Evolutionary conservation across 2,113 vertebrate species (phyloP), one percentile per base, ranked within the genome.

Genomic region (Ceyx margarethae): DNA sequence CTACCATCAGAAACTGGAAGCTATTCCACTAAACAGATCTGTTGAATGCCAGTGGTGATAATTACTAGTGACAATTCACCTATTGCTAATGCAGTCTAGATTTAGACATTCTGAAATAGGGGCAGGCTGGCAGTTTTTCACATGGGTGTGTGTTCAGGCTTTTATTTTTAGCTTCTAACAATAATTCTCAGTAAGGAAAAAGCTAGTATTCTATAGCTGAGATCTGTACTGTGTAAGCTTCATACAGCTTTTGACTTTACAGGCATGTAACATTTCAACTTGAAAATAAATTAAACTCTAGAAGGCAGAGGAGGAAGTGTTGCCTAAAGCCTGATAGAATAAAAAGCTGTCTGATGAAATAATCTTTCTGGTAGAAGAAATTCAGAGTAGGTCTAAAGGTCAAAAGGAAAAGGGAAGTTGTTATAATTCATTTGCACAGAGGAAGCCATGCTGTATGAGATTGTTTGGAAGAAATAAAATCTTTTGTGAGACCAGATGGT

Each of bases 21-120:
- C 91, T 82, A 10, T 82, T 92, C 46, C 51, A 85, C 82, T 81
- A 91, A 91, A 91, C 81, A 87, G 82, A 75, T 85, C 80, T 87
- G n/a, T 28, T 10, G 16, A 83, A 90, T 81, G 64, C n/a, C 79
- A 91, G 56, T 71, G 79, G 93, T 74, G 75, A 74, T 88, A 95
- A 96, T 95, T 83, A 89, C 85, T 83, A 64, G 65, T 85, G 87
- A 94, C 93, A 89, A 94, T 69, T 95, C 95, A 95, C 64, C 1
- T 0, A 58, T 68, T 95, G 75, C 64, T 93, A 94, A 90, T 83
- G 79, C 3, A 2, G 35, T 78, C 85, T 88, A 67, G 75, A 93
- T 94, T 95, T 93, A 95, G 82, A 74, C n/a, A 45, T 90, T 77
- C 72, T 54, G 69, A 93, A 94, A 67, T 21, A 85, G 37, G 33